Evolutionary conservation across 1,140 invertebrate species (phyloP), one percentile per base, ranked within the genome.

Genomic region (Andricus grossulariae): DNA sequence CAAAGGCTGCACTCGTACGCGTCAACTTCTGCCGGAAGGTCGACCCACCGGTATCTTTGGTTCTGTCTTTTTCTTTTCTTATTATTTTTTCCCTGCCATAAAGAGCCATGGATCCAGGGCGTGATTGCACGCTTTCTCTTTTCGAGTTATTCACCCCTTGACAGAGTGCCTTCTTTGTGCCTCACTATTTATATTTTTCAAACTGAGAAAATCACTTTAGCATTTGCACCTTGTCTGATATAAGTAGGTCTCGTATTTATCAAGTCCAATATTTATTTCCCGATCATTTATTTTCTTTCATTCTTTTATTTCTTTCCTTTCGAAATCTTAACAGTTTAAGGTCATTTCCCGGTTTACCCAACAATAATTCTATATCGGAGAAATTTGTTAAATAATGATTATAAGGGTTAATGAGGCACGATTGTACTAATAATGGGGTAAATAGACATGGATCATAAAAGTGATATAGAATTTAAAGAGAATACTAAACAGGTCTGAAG

Each of bases 21-120:
- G 52, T 54, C 52, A 54, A 54, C 52, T 54, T 54, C 52, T 54
- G 52, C 52, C 16, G 52, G 52, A 54, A 54, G 52, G 52, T 54
- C 52, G 52, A 54, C 52, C 18, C 52, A 54, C 16, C 52, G 18
- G 52, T 54, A 54, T 54, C 52, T 54, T 54, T 54, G 18, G 52
- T 54, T 18, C n/a, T 54, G n/a, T 54, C 18, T 54, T 54, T 54
- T 54, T 18, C 18, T 54, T 54, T 54, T 54, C 4, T 54, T 54
- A 54, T 54, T 54, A 54, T 19, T 54, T 18, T 54, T 54, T 10
- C 19, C n/a, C 52, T 54, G 52, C 0, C 52, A 54, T 18, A 54
- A 54, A 54, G 52, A 54, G 52, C n/a, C 1, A 54, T 54, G 52
- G 7, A 18, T 54, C n/a, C 52, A 54, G 51, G 51, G 51, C 51